These are phyloP conservation scores for Oncopeltus fasciatus DNA, from an alignment of 1,140 invertebrate species.

Conservation along the genomic window DNA sequence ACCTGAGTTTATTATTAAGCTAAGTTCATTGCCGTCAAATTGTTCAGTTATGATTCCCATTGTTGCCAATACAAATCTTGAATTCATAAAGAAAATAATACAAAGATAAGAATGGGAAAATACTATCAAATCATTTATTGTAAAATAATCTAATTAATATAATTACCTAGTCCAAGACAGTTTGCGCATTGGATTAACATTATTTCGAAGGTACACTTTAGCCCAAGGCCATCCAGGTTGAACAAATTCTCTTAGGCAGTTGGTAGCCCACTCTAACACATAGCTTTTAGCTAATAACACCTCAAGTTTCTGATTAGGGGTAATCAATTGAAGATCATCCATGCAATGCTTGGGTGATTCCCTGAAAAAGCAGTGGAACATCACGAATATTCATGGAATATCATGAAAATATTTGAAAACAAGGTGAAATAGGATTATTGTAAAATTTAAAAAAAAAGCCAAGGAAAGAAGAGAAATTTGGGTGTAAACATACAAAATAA, in stretches of 20 bases:
- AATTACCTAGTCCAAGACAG: conserved; percentile 28
- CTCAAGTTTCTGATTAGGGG: conserved; percentile 59
- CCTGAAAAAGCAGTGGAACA: conserved; percentile 9
- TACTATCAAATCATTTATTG: too few species aligned
- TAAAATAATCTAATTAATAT: too few species aligned
- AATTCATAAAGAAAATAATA: background rate
- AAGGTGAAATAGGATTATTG: too few species aligned
- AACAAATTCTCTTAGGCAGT: conserved; percentile 39
- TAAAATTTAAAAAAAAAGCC: too few species aligned
- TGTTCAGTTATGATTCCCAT: conserved; percentile 58
- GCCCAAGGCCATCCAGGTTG: conserved; percentile 33
- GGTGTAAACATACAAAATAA: too few species aligned
- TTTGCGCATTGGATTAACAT: conserved; percentile 24
- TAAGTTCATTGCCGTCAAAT: conserved; percentile 64
- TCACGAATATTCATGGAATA: too few species aligned
- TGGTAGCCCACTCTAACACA: conserved; percentile 56
- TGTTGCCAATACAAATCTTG: conserved; percentile 57
- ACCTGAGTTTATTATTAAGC: conserved; percentile 70
- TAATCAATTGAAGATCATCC: conserved; percentile 53
- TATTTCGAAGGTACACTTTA: conserved; percentile 17
- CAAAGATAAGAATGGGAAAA: background rate
- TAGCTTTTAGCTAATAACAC: conserved; percentile 54
- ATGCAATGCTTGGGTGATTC: conserved; percentile 37
- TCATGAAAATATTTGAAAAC: too few species aligned
- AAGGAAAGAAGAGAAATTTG: too few species aligned